These are phyloP conservation scores for Siphlonurus alternatus DNA, from an alignment of 2,888 invertebrate genomes.

Conservation along the genomic window DNA sequence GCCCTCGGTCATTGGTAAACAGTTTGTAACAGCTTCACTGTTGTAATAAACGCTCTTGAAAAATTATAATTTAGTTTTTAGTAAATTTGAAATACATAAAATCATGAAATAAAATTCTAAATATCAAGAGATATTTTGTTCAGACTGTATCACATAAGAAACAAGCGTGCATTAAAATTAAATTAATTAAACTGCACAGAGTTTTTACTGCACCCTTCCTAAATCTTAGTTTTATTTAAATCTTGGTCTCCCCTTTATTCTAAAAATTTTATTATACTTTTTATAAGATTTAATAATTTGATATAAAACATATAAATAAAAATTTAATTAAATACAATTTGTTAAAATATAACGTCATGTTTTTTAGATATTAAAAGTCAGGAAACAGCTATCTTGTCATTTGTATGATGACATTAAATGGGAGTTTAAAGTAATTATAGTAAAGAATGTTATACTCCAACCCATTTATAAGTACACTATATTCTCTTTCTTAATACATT, in stretches of 20 bases:
- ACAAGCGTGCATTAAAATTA: no score
- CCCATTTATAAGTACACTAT: neutral
- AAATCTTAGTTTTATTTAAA: no score
- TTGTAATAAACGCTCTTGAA: no score
- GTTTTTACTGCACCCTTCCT: no score
- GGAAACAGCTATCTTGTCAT: neutral
- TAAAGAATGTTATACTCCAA: neutral
- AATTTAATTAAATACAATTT: neutral
- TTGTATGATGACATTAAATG: neutral
- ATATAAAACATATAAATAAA: neutral
- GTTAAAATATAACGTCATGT: neutral
- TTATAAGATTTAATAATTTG: neutral
- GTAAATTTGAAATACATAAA: no score
- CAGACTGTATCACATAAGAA: no score
- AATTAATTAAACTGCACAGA: no score
- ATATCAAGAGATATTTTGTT: no score
- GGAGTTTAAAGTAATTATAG: neutral
- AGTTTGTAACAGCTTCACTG: no score
- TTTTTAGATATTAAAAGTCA: neutral
- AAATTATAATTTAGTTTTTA: no score
- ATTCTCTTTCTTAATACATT: neutral
- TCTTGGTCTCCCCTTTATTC: neutral
- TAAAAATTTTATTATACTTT: neutral
- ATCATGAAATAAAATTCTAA: no score
- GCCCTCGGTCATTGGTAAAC: no score